Conservation (phyloP, 2,113 vertebrate genomes). For the Gallinago paraguaiae region DNA sequence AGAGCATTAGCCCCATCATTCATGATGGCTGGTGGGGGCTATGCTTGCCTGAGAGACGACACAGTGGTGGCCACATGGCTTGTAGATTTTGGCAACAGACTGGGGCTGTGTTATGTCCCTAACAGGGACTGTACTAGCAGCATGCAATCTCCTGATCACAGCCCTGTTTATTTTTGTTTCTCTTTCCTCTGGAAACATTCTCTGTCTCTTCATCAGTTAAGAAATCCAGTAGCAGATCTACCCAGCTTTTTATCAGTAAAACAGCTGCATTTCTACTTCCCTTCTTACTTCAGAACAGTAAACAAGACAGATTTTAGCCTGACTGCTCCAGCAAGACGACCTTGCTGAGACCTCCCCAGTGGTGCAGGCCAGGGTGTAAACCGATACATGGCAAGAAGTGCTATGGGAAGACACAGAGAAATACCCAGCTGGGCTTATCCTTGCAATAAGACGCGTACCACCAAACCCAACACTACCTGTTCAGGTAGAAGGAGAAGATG, state of each 20-base stretch:
- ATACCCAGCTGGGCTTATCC: background rate
- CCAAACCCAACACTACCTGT: constrained; percentile 81
- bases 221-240: background rate
- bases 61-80: background rate
- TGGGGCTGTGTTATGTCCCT: background rate
- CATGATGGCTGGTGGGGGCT: background rate
- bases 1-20: background rate
- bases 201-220: background rate
- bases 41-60: background rate
- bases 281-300: background rate
- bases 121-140: background rate
- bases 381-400: background rate
- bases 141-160: background rate
- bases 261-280: background rate
- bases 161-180: background rate
- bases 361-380: background rate
- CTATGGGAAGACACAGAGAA: background rate
- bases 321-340: background rate
- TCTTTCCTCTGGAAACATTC: background rate
- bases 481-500: constrained; percentile 95
- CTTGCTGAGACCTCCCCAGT: background rate
- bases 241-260: background rate
- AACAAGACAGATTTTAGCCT: background rate
- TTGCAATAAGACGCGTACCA: background rate
- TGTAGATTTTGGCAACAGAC: background rate